Evolutionary conservation across 2,113 vertebrate species (phyloP), one percentile per base, ranked within the genome.

Genomic region (Pelmatolapia mariae): DNA sequence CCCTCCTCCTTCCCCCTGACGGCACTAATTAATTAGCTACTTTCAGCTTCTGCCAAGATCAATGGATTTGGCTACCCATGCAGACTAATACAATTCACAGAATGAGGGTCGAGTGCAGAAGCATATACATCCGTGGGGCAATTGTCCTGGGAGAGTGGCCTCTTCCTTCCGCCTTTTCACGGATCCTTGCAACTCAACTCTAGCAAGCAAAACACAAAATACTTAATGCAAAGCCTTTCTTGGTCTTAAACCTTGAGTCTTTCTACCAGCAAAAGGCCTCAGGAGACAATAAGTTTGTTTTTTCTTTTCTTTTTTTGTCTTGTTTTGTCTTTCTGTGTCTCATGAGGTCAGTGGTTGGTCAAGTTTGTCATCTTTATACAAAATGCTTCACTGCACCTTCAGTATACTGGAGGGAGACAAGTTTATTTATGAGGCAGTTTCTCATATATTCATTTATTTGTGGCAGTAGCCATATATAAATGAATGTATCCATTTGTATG

Each of bases 11-110:
- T 53, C 24, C 43, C 33, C 53, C 78, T 16, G 12, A 40, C 33
- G 11, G 18, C 54, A 68, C 73, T 92, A 92, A 93, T 91, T 91
- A 93, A 94, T 95, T 90, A 81, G 86, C 91, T 90, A 80, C 93
- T 93, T 85, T 91, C 80, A 90, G 89, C 76, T 81, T 89, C 73
- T 66, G 85, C 86, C 26, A 12, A 87, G 94, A 94, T 95, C 93
- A 91, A 92, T 95, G 90, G 81, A 84, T 88, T 86, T 38, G n/a
- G 66, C 80, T 87, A 36, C 68, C 82, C 31, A 59, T 52, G 87
- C 19, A 11, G 68, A 56, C 84, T 80, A 91, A 93, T 86, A 80
- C 86, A 73, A 90, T 93, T 86, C 90, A 82, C 63, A 12, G 29
- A 82, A 86, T 43, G 80, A 90, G 71, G 47, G 73, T 83, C 36